These are phyloP conservation scores for Phainopepla nitens DNA, from an alignment of 2,113 vertebrate genomes.

Conservation along the genomic window DNA sequence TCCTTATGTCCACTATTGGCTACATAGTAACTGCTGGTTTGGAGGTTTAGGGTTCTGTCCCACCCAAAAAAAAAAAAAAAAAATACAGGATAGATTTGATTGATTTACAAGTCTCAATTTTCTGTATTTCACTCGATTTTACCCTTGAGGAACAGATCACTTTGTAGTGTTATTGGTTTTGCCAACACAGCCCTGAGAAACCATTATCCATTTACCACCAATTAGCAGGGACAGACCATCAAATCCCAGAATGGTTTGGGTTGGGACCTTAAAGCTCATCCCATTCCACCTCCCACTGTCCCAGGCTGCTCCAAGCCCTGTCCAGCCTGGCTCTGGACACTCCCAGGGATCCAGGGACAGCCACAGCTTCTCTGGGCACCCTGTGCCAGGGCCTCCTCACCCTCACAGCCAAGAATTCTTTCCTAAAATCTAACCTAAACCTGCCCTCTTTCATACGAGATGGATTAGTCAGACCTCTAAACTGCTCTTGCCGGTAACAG, in stretches of 20 bases:
- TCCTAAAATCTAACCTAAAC: not conserved
- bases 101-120: not conserved
- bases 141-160: not conserved
- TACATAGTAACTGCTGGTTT: not conserved
- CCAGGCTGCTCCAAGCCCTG: accelerated
- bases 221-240: not conserved
- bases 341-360: not conserved
- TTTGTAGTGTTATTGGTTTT: not conserved
- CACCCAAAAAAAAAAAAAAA: not conserved
- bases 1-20: not conserved
- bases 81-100: not conserved
- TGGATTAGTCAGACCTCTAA: not conserved
- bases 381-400: not conserved
- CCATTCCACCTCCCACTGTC: accelerated
- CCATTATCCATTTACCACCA: not conserved
- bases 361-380: not conserved
- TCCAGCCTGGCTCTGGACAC: not conserved
- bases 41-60: not conserved
- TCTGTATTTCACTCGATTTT: not conserved
- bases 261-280: not conserved
- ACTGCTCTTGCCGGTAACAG: not conserved
- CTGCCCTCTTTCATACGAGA: not conserved
- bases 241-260: not conserved
- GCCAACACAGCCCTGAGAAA: not conserved
- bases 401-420: not conserved